Conservation (phyloP, 1,140 invertebrate genomes). For the Sesamia nonagrioides region DNA sequence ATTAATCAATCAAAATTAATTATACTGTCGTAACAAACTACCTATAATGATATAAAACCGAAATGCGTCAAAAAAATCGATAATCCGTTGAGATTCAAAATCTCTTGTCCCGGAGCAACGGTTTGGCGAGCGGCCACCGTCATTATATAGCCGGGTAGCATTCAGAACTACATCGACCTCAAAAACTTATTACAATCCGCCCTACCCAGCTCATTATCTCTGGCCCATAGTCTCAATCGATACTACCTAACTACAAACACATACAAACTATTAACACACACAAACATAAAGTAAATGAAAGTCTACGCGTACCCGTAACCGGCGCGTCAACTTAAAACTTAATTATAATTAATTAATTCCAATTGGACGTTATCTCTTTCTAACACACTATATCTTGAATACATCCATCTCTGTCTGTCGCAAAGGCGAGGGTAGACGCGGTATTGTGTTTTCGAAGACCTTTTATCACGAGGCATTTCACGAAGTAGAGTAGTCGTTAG, state of each 20-base stretch:
- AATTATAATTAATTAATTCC: constrained; percentile 93
- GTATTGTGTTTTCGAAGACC: constrained; percentile 87
- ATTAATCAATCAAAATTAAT: constrained; percentile 49
- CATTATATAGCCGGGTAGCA: constrained; percentile 53
- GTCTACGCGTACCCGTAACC: constrained; percentile 84
- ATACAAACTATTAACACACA: constrained; percentile 75
- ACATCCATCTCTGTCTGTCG: constrained; percentile 68
- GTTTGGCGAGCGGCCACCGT: constrained; percentile 34
- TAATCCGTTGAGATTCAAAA: constrained; percentile 51
- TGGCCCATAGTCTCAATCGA: constrained; percentile 83
- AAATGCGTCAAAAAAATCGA: constrained; percentile 24
- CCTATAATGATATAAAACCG: constrained; percentile 43
- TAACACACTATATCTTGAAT: constrained; percentile 72
- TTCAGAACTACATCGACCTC: constrained; percentile 69
- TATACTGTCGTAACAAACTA: constrained; percentile 45
- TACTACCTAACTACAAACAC: constrained; percentile 71
- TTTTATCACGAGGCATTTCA: constrained; percentile 85
- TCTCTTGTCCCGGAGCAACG: background rate
- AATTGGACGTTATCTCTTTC: constrained; percentile 84
- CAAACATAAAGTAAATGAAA: constrained; percentile 83
- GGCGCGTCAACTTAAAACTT: constrained; percentile 92
- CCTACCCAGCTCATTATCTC: constrained; percentile 86
- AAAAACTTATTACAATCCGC: constrained; percentile 84
- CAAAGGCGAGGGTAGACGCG: constrained; percentile 75
- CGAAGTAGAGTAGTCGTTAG: constrained; percentile 79